These are phyloP conservation scores for Meteorus sp. DNA, from an alignment of 1,140 invertebrate species.

Conservation along the genomic window DNA sequence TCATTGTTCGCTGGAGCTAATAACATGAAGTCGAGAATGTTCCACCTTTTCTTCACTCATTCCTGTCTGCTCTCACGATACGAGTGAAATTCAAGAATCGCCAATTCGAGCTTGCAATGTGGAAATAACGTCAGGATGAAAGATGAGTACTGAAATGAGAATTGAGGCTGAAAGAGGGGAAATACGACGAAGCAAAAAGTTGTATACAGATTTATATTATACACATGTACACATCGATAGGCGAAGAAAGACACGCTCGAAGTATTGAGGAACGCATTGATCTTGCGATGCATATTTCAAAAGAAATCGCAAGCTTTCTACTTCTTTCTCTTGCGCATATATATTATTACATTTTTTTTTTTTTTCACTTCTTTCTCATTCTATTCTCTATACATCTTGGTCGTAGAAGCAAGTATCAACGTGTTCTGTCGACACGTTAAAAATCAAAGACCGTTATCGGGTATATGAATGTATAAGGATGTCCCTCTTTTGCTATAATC, in stretches of 20 bases:
- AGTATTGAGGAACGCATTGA: slow-evolving; percentile 23
- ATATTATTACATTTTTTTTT: not conserved
- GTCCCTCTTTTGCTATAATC: too few relatives aligned
- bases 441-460: slow-evolving; percentile 45
- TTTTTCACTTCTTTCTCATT: not conserved
- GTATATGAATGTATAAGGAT: slow-evolving; percentile 7
- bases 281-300: not conserved
- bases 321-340: too few relatives aligned
- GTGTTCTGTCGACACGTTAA: slow-evolving; percentile 39
- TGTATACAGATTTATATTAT: too few relatives aligned
- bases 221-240: too few relatives aligned
- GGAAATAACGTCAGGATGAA: not conserved
- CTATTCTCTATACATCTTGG: too few relatives aligned
- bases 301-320: slow-evolving; percentile 8
- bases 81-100: slow-evolving; percentile 1
- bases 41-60: too few relatives aligned
- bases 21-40: too few relatives aligned
- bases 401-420: slow-evolving; percentile 36
- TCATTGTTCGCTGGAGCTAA: too few relatives aligned
- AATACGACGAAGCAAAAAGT: not conserved
- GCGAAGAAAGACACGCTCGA: not conserved
- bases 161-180: not conserved
- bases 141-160: too few relatives aligned
- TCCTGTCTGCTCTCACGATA: too few relatives aligned
- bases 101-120: slow-evolving; percentile 11